These are phyloP conservation scores for Congeria kusceri DNA, from an alignment of 2,888 invertebrate genomes.

Conservation along the genomic window DNA sequence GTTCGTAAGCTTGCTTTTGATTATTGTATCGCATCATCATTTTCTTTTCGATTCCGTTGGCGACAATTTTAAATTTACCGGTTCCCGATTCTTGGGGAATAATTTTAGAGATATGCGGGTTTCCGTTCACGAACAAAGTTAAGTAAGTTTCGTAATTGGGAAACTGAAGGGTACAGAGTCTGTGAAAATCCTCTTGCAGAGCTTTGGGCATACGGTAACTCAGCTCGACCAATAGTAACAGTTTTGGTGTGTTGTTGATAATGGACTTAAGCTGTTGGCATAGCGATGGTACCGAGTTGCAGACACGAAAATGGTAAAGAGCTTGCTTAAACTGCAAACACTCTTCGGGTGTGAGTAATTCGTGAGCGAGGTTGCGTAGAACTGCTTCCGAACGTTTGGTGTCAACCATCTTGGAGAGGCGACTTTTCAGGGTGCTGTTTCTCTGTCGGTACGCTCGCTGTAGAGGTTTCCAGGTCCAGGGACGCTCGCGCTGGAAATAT, in stretches of 20 bases:
- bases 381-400: conserved; percentile 65
- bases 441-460: conserved; percentile 51
- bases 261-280: conserved; percentile 73
- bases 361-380: conserved; percentile 73
- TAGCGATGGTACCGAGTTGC: conserved; percentile 73
- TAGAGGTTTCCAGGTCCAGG: conserved; percentile 72
- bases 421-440: conserved; percentile 14
- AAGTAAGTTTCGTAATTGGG: conserved; percentile 75
- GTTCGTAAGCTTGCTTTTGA: conserved; percentile 63
- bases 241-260: conserved; percentile 75
- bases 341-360: conserved; percentile 72
- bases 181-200: conserved; percentile 76
- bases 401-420: conserved; percentile 56
- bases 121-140: conserved; percentile 70
- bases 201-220: conserved; percentile 70
- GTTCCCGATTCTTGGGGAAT: conserved; percentile 74
- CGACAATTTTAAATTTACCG: conserved; percentile 74
- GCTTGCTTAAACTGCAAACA: conserved; percentile 72
- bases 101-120: conserved; percentile 67
- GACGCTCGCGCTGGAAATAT: conserved; percentile 52
- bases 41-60: conserved; percentile 72
- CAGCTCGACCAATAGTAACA: conserved; percentile 76
- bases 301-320: conserved; percentile 75
- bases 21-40: conserved; percentile 61
- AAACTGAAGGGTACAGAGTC: conserved; percentile 76